Percentiles rank a stretch among this genome's conserved stretches.
phyloP scores from a whole-genome alignment of 1,140 invertebrate species.

The Ostrea edulis region DNA sequence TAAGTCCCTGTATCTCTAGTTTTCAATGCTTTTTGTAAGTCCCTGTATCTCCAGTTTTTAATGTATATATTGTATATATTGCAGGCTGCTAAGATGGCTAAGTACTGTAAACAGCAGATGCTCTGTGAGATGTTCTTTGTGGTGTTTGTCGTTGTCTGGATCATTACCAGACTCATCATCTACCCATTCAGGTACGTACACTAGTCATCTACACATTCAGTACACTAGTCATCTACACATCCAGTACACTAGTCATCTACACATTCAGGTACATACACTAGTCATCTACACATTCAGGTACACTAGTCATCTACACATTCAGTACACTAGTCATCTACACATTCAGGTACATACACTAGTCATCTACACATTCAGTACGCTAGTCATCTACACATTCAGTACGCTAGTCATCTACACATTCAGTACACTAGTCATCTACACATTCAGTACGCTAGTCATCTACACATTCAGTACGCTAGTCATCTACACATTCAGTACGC shows the following conservation, averaged over 20 bases:
- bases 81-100: conserved; percentile 69
- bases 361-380: too few species aligned
- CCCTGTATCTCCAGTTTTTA: too few species aligned
- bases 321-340: conserved; percentile 87
- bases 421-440: conserved; percentile 87
- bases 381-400: conserved; percentile 85
- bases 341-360: conserved; percentile 66
- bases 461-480: too few species aligned
- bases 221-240: conserved; percentile 86
- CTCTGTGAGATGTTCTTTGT: conserved; percentile 91
- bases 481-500: conserved; percentile 83
- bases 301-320: not conserved
- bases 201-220: not conserved
- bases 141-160: conserved; percentile 73
- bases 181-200: conserved; percentile 82
- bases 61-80: too few species aligned
- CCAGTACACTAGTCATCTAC: conserved; percentile 44
- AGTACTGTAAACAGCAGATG: conserved; percentile 92
- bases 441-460: conserved; percentile 58
- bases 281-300: conserved; percentile 85
- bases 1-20: too few species aligned
- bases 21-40: too few species aligned
- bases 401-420: not conserved
- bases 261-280: too few species aligned
- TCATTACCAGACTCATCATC: conserved; percentile 81